A percentile compares a stretch with the other conserved stretches of the same genome.
phyloP scores from a whole-genome alignment of 2,888 invertebrate genomes.

The Rotaria macrura region DNA sequence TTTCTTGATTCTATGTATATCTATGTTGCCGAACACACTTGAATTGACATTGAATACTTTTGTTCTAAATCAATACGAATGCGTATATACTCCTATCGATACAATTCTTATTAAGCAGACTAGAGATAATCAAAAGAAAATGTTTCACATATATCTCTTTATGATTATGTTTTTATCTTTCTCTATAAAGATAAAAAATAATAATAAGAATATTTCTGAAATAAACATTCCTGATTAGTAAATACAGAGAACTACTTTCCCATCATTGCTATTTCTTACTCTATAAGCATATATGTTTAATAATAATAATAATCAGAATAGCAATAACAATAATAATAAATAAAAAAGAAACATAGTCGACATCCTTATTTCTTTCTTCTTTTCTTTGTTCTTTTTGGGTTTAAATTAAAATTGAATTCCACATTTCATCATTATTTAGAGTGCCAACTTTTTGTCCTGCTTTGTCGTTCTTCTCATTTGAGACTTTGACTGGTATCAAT shows the following conservation, averaged over 20 bases:
- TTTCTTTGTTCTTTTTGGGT: not conserved
- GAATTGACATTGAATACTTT: not conserved
- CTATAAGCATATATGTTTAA: not conserved
- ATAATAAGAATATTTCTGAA: not conserved
- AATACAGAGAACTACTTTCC: not conserved
- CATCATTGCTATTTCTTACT: not conserved
- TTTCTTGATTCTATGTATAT: not conserved
- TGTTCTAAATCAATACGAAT: not conserved
- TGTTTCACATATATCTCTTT: no score
- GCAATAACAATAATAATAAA: not conserved
- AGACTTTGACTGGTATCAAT: not conserved
- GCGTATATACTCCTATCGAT: not conserved
- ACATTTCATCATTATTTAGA: not conserved
- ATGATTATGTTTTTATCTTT: no score
- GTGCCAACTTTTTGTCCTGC: not conserved
- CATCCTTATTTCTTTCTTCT: no score
- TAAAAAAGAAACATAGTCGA: no score
- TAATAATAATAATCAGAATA: no score
- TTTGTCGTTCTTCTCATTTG: not conserved
- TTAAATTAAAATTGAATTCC: not conserved
- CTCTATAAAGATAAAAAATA: no score
- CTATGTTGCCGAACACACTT: not conserved
- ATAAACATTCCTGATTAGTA: not conserved
- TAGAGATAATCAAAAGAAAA: not conserved
- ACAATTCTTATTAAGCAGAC: no score